Evolutionary conservation across 2,797 vertebrate genomes (phyloP).

Genomic region (Dermochelys coriacea): DNA sequence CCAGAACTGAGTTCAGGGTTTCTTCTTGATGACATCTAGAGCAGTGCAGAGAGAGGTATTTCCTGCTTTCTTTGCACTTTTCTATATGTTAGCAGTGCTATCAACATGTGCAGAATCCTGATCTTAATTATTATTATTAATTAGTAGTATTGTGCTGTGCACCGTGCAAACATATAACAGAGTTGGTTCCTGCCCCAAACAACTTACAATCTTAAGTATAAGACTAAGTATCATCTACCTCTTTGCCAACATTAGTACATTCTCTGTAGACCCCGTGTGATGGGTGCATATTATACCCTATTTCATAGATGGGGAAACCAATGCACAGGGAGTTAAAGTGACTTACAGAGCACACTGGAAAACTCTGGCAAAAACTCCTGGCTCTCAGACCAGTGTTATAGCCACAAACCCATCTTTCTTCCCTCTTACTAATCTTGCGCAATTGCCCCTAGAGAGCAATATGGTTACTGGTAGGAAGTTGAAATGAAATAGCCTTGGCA

Average conservation of each 20-base stretch:
- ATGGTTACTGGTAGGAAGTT: constrained; percentile 42
- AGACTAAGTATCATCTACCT: not conserved
- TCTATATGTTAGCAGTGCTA: rapidly evolving
- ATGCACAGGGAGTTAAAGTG: not conserved
- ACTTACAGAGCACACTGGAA: not conserved
- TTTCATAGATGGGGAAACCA: not conserved
- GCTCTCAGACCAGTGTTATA: not conserved
- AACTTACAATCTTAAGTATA: not conserved
- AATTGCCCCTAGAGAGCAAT: not conserved
- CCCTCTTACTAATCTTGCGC: not conserved
- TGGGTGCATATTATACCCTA: not conserved
- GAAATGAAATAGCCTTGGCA: constrained; percentile 17
- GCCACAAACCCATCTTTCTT: not conserved
- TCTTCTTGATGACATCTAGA: not conserved
- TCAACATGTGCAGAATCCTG: not conserved
- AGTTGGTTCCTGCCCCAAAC: not conserved
- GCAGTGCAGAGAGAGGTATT: not conserved
- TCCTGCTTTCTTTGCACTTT: rapidly evolving
- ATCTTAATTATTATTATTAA: not conserved
- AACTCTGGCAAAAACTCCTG: not conserved
- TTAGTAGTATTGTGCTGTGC: not conserved
- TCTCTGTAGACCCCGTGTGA: not conserved
- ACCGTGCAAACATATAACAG: not conserved
- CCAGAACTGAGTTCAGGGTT: not conserved
- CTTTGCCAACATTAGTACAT: not conserved